Conservation (phyloP, 2,113 vertebrate genomes). For the Sapayoa aenigma region DNA sequence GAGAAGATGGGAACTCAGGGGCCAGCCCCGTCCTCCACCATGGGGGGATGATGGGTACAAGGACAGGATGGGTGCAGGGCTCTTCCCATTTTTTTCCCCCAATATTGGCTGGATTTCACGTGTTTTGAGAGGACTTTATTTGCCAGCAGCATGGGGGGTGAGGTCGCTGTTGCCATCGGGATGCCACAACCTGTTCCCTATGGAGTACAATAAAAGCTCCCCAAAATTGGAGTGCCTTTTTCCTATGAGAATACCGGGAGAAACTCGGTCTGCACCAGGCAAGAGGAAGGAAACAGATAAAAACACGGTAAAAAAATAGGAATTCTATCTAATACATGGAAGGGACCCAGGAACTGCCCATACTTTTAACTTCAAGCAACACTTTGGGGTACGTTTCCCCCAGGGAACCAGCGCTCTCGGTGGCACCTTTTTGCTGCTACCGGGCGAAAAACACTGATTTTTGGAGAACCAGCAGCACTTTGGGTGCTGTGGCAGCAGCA, state of each 20-base stretch:
- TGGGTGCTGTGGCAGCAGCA: rapidly evolving
- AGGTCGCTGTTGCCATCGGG: rapidly evolving
- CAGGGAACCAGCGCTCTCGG: not conserved
- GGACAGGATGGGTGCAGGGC: not conserved
- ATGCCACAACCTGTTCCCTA: not conserved
- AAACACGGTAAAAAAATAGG: not conserved
- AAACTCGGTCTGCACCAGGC: not conserved
- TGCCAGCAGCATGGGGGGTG: not conserved
- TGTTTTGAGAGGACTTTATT: not conserved
- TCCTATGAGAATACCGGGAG: not conserved
- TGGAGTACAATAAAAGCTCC: not conserved
- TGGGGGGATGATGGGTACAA: no score
- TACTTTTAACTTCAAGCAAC: not conserved
- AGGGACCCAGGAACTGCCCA: not conserved
- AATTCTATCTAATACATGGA: not conserved
- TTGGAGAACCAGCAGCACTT: not conserved
- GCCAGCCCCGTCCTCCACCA: not conserved
- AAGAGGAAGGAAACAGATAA: not conserved
- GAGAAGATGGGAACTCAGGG: not conserved
- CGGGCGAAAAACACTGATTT: not conserved
- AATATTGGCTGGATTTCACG: not conserved
- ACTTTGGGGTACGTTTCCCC: not conserved
- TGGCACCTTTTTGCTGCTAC: not conserved
- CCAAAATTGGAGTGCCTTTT: rapidly evolving
- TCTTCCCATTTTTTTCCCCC: not conserved